Base-by-base conservation (phyloP, 2,113 vertebrate genomes). In the Gulo gulo region DNA sequence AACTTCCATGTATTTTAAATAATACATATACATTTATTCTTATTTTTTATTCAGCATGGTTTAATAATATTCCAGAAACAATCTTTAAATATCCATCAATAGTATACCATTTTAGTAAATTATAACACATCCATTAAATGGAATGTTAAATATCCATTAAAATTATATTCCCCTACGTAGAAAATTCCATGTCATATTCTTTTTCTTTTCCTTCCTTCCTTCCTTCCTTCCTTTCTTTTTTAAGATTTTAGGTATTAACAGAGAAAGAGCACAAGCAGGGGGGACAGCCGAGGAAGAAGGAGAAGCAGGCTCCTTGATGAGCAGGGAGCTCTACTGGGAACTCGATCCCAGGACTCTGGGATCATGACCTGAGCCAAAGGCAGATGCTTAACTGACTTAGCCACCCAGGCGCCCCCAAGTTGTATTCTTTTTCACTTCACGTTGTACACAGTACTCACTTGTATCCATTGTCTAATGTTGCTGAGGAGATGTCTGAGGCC, bases 1-100 rank as follows among this genome's bases (percentile, higher is more conserved):
- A 36, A 86, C 14, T 74, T 74, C n/a, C 13, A 74, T 92, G 65
- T 87, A 95, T 92, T 87, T 92, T 81, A 89, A 88, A 83, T 88
- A 76, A 83, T 88, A 57, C 9, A 74, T 57, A 24, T 73, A 7
- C 7, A 3, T 76, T 82, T 67, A 76, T 83, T 96, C 39, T 45
- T 76, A 74, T 45, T 74, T 74, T 74, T 74, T 76, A 83, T 57
- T 76, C 59, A 83, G 11, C 39, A 12, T 76, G 36, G 31, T 83
- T 65, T 93, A 96, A 93, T 69, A 83, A 74, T 81, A 74, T 85
- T 92, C 21, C 73, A 67, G 61, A 95, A 90, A 47, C 55, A 90
- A 26, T 76, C 55, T 52, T 52, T 73, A 81, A 95, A 79, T 91
- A 90, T 74, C 11, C 1, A 4, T 93, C 42, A 93, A 24, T 74